Base-by-base conservation (phyloP, 2,888 invertebrate genomes). In the Heliconius hortense region DNA sequence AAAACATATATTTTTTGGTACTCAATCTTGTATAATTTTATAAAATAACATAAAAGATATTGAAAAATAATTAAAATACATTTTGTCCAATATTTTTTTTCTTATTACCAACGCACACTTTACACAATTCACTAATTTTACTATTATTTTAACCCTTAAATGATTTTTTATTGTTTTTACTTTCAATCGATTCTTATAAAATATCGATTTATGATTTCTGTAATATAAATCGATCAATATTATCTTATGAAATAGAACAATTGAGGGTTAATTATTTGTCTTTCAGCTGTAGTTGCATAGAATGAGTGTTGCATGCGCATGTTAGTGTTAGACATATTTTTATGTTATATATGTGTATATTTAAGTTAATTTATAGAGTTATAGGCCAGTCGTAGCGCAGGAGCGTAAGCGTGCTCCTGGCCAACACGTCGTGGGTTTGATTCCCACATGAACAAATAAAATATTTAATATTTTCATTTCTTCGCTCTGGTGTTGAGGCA, bases 241-340 rank as follows among this genome's bases (percentile, higher is more conserved):
- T 35, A 15, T n/a, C n/a, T 35, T 13, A 35, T 39, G n/a, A 13
- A 39, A 66, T 66, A 39, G 3, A 15, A 35, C 56, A 24, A 39
- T 66, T 66, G n/a, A 24, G 66, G 66, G 66, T 66, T 66, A 24
- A 24, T 26, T 18, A 18, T 48, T 39, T 66, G 66, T 39, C 24
- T 66, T 39, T 8, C 66, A 39, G 39, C 66, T 24, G 39, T 66
- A 43, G 66, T 43, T 31, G 69, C 69, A 31, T 69, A 56, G 18
- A 56, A 69, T 69, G 53, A 56, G n/a, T 69, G 69, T 69, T 69
- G 69, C 69, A 69, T 69, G 31, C n/a, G 69, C 69, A 69, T 35
- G 31, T 56, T 31, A 31, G 15, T 31, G 18, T 56, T 31, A 56
- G 7, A 11, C 10, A 35, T 10, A 10, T 35, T 35, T 35, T 28